These are phyloP conservation scores for Argentina silus DNA, from an alignment of 2,797 vertebrate genomes.

Conservation along the genomic window DNA sequence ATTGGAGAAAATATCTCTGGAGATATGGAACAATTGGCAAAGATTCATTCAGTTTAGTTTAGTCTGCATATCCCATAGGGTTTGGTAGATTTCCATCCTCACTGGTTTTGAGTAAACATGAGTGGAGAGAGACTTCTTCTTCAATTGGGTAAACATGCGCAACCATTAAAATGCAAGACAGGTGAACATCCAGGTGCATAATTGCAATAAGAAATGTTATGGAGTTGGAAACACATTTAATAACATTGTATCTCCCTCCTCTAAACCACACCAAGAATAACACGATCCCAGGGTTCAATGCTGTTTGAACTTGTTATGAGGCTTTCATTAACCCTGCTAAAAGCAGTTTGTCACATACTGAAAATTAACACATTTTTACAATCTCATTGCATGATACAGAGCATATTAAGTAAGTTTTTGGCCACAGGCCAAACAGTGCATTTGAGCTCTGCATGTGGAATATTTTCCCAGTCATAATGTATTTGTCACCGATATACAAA, in stretches of 20 bases:
- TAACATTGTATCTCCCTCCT: no score
- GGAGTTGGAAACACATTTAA: background rate
- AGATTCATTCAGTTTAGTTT: slow-evolving; percentile 29
- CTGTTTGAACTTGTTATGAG: slow-evolving; percentile 5
- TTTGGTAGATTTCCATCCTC: slow-evolving; percentile 8
- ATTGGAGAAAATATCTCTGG: slow-evolving; percentile 50
- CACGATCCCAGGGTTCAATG: no score
- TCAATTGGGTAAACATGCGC: no score
- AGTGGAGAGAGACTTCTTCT: no score
- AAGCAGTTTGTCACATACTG: slow-evolving; percentile 26
- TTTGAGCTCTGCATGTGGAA: slow-evolving; percentile 24
- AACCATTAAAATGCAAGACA: no score
- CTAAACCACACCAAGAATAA: no score
- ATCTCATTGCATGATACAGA: slow-evolving; percentile 51
- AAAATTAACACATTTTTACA: slow-evolving; percentile 22
- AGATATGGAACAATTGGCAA: slow-evolving; percentile 41
- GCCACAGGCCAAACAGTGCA: slow-evolving; percentile 41
- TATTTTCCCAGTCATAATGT: slow-evolving; percentile 15
- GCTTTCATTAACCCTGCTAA: slow-evolving; percentile 34
- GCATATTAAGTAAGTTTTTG: slow-evolving; percentile 35
- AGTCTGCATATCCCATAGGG: slow-evolving; percentile 6
- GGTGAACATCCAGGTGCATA: background rate
- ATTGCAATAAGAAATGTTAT: background rate
- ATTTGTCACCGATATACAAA: slow-evolving; percentile 17
- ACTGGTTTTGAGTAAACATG: no score